Evolutionary conservation across 2,888 invertebrate genomes (phyloP).

Genomic region (Tachina lurida): DNA sequence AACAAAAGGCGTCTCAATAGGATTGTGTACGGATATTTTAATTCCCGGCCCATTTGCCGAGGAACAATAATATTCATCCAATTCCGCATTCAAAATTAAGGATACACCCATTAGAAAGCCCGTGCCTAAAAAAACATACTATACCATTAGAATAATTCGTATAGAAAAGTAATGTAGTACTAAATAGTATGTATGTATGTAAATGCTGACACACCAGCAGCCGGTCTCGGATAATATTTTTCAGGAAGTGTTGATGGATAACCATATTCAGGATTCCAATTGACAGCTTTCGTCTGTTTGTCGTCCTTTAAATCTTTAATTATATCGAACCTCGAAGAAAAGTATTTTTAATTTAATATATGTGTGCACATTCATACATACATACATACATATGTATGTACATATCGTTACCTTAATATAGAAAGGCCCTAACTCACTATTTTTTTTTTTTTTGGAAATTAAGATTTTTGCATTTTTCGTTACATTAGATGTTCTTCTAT

Average conservation of each 20-base stretch:
- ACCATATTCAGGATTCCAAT: slow-evolving; percentile 90
- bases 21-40: slow-evolving; percentile 85
- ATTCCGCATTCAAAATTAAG: slow-evolving; percentile 87
- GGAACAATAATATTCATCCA: slow-evolving; percentile 90
- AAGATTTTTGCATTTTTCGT: too few species aligned
- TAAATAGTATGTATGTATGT: too few species aligned
- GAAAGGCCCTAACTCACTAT: too few species aligned
- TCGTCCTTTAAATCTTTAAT: slow-evolving; percentile 19
- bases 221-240: slow-evolving; percentile 85
- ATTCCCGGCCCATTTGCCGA: slow-evolving; percentile 86
- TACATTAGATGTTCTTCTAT: too few species aligned
- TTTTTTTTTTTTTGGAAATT: too few species aligned
- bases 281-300: slow-evolving; percentile 79
- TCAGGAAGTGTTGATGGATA: slow-evolving; percentile 85
- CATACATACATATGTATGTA: too few species aligned
- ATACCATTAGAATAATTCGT: not conserved
- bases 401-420: too few species aligned
- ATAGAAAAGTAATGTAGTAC: not conserved
- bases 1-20: slow-evolving; percentile 90
- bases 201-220: slow-evolving; percentile 82
- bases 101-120: slow-evolving; percentile 89
- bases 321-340: slow-evolving; percentile 22
- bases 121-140: slow-evolving; percentile 81
- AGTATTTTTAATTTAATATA: not conserved
- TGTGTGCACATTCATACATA: too few species aligned